phyloP scores from a whole-genome alignment of 2,888 invertebrate species.

The Eulithis prunata region DNA sequence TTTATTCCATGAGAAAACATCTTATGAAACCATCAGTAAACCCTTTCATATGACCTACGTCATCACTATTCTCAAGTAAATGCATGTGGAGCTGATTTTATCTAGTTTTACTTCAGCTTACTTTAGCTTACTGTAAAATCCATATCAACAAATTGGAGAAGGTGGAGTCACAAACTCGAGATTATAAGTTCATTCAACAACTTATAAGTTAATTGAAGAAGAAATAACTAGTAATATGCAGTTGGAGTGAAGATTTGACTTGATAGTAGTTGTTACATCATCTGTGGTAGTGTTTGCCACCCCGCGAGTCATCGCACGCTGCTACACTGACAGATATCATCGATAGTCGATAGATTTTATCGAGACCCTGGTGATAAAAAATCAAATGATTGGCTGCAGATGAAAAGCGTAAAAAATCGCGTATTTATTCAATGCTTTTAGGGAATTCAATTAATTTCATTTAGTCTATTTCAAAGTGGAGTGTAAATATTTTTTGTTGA shows the following conservation, averaged over 20 bases:
- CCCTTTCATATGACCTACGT: too few species aligned
- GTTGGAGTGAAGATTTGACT: constrained; percentile 1
- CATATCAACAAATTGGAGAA: too few species aligned
- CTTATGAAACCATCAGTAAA: too few species aligned
- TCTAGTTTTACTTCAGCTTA: too few species aligned
- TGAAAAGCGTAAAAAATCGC: constrained; percentile 6
- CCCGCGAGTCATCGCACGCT: constrained; percentile 71
- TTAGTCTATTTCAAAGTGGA: background rate
- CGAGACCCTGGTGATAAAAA: background rate
- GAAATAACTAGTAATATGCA: background rate
- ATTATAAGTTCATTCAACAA: too few species aligned
- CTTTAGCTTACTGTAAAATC: too few species aligned
- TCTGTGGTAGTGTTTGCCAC: constrained; percentile 65
- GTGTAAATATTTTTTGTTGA: background rate
- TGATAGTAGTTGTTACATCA: background rate
- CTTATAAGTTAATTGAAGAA: too few species aligned
- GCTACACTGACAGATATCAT: constrained; percentile 57
- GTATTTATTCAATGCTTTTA: constrained; percentile 6
- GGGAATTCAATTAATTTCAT: constrained; percentile 4
- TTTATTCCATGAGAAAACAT: too few species aligned
- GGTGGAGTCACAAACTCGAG: too few species aligned
- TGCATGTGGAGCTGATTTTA: too few species aligned
- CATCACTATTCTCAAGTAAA: too few species aligned
- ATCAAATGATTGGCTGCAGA: constrained; percentile 10
- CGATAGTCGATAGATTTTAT: constrained; percentile 52